These are phyloP conservation scores for Hipparchia sbordonii DNA, from an alignment of 2,888 invertebrate species.

Conservation along the genomic window DNA sequence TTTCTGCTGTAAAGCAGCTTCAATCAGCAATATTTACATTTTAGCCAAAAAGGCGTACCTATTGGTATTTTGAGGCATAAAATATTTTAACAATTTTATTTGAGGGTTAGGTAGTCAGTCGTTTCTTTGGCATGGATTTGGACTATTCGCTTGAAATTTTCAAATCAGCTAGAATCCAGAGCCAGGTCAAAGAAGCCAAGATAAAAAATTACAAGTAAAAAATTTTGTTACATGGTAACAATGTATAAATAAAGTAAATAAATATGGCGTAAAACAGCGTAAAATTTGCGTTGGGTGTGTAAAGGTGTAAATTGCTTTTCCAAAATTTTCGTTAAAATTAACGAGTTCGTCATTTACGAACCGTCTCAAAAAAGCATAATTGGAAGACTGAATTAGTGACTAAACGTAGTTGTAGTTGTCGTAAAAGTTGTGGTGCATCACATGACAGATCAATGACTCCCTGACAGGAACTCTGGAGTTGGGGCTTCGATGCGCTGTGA, in stretches of 20 bases:
- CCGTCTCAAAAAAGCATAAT: background rate
- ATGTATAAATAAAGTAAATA: slow-evolving; percentile 63
- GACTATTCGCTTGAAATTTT: too few relatives aligned
- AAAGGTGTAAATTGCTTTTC: slow-evolving; percentile 28
- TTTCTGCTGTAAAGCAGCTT: too few relatives aligned
- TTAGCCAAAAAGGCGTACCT: too few relatives aligned
- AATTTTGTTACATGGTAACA: slow-evolving; percentile 43
- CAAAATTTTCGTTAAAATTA: background rate
- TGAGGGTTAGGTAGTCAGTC: too few relatives aligned
- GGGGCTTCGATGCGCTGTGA: slow-evolving; percentile 58
- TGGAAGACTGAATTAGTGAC: slow-evolving; percentile 9
- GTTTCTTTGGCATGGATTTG: too few relatives aligned
- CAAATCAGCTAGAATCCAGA: too few relatives aligned
- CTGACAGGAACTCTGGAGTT: slow-evolving; percentile 57
- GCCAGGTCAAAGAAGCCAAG: too few relatives aligned
- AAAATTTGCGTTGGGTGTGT: slow-evolving; percentile 51
- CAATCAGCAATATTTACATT: too few relatives aligned
- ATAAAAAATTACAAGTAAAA: background rate
- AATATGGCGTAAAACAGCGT: slow-evolving; percentile 73
- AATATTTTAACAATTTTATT: too few relatives aligned
- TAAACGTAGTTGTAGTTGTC: slow-evolving; percentile 20
- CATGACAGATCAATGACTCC: slow-evolving; percentile 72
- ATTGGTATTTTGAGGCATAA: too few relatives aligned
- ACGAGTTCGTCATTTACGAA: background rate
- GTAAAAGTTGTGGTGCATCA: slow-evolving; percentile 47